Base-by-base conservation (phyloP, 1,140 invertebrate genomes). In the Drosophila tropicalis region DNA sequence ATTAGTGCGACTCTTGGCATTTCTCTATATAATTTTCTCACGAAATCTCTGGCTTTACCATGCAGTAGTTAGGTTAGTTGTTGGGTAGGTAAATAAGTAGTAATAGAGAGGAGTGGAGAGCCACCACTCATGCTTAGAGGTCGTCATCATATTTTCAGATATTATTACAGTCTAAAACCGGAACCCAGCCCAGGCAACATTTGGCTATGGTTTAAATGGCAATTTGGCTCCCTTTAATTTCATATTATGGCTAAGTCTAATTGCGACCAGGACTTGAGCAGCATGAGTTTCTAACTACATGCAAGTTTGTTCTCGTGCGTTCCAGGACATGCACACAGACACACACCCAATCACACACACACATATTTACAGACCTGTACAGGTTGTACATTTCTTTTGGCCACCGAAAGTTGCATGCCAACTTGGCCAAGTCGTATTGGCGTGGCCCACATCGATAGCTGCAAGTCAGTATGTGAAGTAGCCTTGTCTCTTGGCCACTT, bases 201-300 rank as follows among this genome's bases (percentile, higher is more conserved):
- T 84, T 67, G 62, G 56, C 65, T 70, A 61, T 76, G 41, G 54
- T 72, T 70, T 67, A 67, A 81, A 81, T 75, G 71, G 68, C 79
- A 82, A 86, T 86, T 86, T 86, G 41, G 65, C 66, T 75, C 44
- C 32, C 83, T 79, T 79, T 86, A 86, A 86, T 82, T 86, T 71
- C 69, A 79, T 70, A 84, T 81, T 85, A 74, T 70, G 74, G 58
- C 54, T 67, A 60, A 29, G 62, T 78, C 73, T 85, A 85, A 85
- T 81, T 81, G 79, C 78, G 76, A 19, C 56, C 34, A 61, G 72
- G 68, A 64, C 47, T 54, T 67, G 40, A 29, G 17, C 19, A 22
- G 17, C 19, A 22, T 34, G 29, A 10, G 22, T 10, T 13, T 65
- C 17, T 12, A 13, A 29, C 58, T 22, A 68, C 66, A 67, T 79